Base-by-base conservation (phyloP, 1,140 invertebrate species). In the Dendrolimus kikuchii region DNA sequence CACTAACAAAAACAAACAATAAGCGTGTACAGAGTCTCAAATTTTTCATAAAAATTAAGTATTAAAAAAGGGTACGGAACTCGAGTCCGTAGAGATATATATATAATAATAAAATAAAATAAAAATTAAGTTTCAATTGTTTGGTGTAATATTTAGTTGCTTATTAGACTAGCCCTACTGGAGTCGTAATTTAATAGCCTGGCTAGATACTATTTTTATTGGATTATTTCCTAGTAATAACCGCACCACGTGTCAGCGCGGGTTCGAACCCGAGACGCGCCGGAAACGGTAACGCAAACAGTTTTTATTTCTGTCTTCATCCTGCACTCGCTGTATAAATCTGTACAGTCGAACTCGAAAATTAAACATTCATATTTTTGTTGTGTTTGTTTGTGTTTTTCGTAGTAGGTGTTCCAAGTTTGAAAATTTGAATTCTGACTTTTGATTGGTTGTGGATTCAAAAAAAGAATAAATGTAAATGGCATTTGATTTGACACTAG, bases 301-400 rank as follows among this genome's bases (percentile, higher is more conserved):
- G 50, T 81, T 83, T 84, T 84, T 84, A 84, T 84, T 84, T 84
- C 71, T 74, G 77, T 75, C 74, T 77, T 74, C 78, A 75, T 75
- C 71, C 72, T 74, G 66, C 66, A 54, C 62, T 23, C 23, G 23
- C 59, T 53, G 50, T 47, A 38, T 38, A 37, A 9, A 50, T 62
- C 45, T 46, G 51, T 59, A 51, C 50, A 39, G 41, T 49, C 47
- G 49, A 41, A 5, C 23, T 23, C 23, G 41, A 48, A 48, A 48
- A 48, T 23, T 8, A 10, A 5, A 5, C 23, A 45, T 45, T 8
- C 43, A 5, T 45, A 9, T 45, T 45, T 45, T 45, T 45, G 43
- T 45, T 45, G n/a, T 45, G 6, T n/a, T 5, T 4, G n/a, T 45
- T 45, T 45, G n/a, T 45, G 23, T 45, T 45, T 45, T 45, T 45